Evolutionary conservation across 2,113 vertebrate genomes (phyloP).

Genomic region (Nanorana parkeri): DNA sequence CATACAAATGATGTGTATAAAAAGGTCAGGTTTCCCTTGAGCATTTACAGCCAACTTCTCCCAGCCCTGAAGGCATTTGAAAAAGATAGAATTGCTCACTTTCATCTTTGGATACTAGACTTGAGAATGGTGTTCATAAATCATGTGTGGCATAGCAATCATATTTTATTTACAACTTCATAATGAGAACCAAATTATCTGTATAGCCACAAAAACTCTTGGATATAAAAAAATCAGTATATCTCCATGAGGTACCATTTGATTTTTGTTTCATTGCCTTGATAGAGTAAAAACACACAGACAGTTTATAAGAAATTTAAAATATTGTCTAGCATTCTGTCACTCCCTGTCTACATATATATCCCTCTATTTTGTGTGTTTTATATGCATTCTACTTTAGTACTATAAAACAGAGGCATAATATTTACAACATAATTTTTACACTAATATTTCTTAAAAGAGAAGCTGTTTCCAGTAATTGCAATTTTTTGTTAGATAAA

Average conservation of each 20-base stretch:
- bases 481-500: no score
- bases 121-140: conserved; percentile 46
- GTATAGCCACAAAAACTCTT: conserved; percentile 35
- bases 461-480: no score
- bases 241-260: conserved; percentile 6
- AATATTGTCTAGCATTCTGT: background rate
- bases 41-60: conserved; percentile 39
- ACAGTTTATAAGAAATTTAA: background rate
- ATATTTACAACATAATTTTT: no score
- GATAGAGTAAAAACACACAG: background rate
- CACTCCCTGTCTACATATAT: background rate
- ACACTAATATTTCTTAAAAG: no score
- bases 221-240: conserved; percentile 27
- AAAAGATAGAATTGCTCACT: conserved; percentile 45
- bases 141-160: conserved; percentile 48
- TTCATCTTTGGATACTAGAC: conserved; percentile 34
- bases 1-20: conserved; percentile 42
- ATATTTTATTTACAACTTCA: conserved; percentile 49
- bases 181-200: conserved; percentile 44
- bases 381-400: no score
- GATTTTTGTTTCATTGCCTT: background rate
- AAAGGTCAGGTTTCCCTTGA: conserved; percentile 37
- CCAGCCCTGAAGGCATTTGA: conserved; percentile 40
- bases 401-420: no score
- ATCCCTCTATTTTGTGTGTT: no score